phyloP scores from a whole-genome alignment of 1,140 invertebrate species.

The Chrysomallon squamiferum region DNA sequence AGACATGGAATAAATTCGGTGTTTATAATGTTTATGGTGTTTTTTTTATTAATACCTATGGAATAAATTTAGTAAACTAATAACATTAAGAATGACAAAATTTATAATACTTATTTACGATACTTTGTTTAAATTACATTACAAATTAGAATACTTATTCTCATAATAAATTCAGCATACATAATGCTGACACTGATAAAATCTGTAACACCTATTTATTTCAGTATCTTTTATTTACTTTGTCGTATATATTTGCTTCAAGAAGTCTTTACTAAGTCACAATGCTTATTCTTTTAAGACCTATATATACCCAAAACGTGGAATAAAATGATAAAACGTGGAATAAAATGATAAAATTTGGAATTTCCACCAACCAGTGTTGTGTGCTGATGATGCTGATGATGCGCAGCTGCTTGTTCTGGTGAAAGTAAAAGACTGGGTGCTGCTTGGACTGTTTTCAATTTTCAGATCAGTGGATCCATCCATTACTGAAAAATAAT shows the following conservation, averaged over 20 bases:
- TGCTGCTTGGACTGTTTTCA: constrained; percentile 71
- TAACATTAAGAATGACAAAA: background rate
- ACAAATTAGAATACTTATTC: background rate
- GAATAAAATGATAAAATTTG: too few relatives aligned
- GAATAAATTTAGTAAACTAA: background rate
- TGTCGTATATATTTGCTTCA: background rate
- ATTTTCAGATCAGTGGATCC: constrained; percentile 58
- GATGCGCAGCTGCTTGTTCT: constrained; percentile 80
- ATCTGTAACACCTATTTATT: background rate
- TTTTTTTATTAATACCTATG: background rate
- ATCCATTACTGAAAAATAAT: constrained; percentile 1
- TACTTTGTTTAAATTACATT: background rate
- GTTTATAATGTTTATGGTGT: background rate
- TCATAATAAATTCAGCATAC: background rate
- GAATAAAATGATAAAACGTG: too few relatives aligned
- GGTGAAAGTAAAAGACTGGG: constrained; percentile 73
- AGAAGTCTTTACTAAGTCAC: background rate
- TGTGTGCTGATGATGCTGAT: constrained; percentile 75
- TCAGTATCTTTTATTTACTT: background rate
- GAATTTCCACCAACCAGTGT: constrained; percentile 76
- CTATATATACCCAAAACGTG: background rate
- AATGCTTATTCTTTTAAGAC: background rate
- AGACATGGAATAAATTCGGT: background rate
- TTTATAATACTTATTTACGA: background rate
- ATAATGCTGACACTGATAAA: background rate